A percentile compares a stretch with the other conserved stretches of the same genome.
phyloP scores from a whole-genome alignment of 1,140 invertebrate species.

The Drosophila melanogaster region DNA sequence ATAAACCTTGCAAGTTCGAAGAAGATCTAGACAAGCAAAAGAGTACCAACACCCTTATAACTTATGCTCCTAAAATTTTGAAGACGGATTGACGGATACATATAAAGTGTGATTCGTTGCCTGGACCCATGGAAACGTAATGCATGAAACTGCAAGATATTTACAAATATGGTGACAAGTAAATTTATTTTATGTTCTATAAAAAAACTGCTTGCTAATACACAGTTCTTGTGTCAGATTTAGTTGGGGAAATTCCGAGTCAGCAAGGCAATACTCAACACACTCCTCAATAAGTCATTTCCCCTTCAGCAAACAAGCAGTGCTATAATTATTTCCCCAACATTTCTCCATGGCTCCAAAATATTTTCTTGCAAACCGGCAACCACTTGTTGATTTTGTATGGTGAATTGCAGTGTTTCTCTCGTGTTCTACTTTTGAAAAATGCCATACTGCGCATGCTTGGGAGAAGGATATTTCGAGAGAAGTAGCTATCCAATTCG shows the following conservation, averaged over 20 bases:
- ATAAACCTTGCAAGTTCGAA: too few species aligned
- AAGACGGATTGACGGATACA: too few species aligned
- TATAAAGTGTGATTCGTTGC: too few species aligned
- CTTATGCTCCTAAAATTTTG: too few species aligned
- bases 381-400: constrained; percentile 62
- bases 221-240: too few species aligned
- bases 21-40: too few species aligned
- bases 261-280: constrained; percentile 34
- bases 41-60: too few species aligned
- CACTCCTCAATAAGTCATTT: background rate
- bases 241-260: constrained; percentile 2
- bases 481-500: constrained; percentile 26
- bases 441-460: constrained; percentile 19
- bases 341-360: background rate
- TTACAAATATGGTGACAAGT: too few species aligned
- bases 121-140: too few species aligned
- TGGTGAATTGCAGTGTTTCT: constrained; percentile 27
- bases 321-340: background rate
- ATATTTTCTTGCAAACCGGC: constrained; percentile 25
- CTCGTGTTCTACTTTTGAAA: constrained; percentile 21
- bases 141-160: too few species aligned
- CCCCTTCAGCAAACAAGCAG: constrained; percentile 15
- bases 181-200: background rate
- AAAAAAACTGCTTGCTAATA: constrained; percentile 14
- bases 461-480: background rate